Evolutionary conservation across 1,140 invertebrate genomes (phyloP), one percentile per base, ranked within the genome.

Genomic region (Sitophilus oryzae): DNA sequence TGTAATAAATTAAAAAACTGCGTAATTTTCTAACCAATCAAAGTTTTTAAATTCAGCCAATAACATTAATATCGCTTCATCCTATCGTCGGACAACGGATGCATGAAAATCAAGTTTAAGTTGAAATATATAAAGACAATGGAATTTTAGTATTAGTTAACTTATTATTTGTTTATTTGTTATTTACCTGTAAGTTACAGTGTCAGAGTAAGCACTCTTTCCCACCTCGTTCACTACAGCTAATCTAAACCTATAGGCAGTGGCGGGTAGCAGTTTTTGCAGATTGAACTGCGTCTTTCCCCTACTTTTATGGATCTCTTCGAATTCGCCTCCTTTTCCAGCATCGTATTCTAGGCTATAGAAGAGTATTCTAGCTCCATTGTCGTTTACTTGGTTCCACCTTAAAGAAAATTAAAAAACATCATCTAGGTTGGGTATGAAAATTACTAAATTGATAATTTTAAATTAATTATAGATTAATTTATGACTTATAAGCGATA

Each of bases 291-390:
- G 85, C 64, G 89, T 85, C 58, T 86, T 84, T 22, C 79, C 79
- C 56, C 77, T 77, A 58, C 79, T 77, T 56, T 79, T 79, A 64
- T 82, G 83, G 25, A 86, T 72, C 68, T 91, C 89, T 1, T 76
- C 75, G 73, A 86, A 93, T 47, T 77, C 73, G 2, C 78, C 76
- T 1, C 77, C 78, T 71, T 75, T 77, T 3, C 83, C 86, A 63
- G 86, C 79, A 70, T 91, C 86, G 71, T 82, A 85, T 73, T 93
- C 88, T 34, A 94, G 71, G 21, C 86, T 68, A 73, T 91, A 94
- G 55, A 84, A 79, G 16, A 76, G 78, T 44, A 94, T 82, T 62
- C 82, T 82, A 6, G 88, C 79, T 0, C 89, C 90, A 73, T 93
- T 91, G 63, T 91, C 87, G 56, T 74, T 70, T 1, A 84, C 77